Evolutionary conservation across 2,888 invertebrate genomes (phyloP).

Genomic region (Therioaphis trifolii): DNA sequence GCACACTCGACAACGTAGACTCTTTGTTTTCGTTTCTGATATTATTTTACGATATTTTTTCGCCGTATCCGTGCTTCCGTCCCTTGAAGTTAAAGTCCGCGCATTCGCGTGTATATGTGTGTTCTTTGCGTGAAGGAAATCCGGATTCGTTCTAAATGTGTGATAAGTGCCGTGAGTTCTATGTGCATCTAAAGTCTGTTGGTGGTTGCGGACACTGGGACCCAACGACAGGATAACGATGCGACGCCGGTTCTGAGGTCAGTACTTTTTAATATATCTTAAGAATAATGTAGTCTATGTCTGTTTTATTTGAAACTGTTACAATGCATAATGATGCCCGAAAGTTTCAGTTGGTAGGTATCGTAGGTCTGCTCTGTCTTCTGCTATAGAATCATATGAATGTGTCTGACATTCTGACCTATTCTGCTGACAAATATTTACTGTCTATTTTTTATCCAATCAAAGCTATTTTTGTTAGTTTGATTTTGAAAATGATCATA

Average conservation of each 20-base stretch:
- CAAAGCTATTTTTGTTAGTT: too few species aligned
- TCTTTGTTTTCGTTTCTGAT: constrained; percentile 61
- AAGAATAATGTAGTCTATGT: too few species aligned
- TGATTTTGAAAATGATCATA: too few species aligned
- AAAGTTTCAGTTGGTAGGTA: too few species aligned
- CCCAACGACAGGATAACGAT: constrained; percentile 19
- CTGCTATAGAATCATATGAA: too few species aligned
- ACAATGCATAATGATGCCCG: too few species aligned
- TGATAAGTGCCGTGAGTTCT: constrained; percentile 24
- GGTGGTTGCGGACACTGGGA: constrained; percentile 7
- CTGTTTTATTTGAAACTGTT: too few species aligned
- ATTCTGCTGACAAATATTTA: too few species aligned
- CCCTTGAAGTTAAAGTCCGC: not conserved
- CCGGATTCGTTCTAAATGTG: constrained; percentile 42
- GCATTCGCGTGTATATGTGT: not conserved
- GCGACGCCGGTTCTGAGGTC: constrained; percentile 34
- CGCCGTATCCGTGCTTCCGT: not conserved
- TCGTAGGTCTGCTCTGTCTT: too few species aligned
- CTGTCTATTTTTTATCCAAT: too few species aligned
- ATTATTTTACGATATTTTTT: constrained; percentile 9
- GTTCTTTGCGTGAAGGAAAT: not conserved
- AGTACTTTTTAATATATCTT: constrained; percentile 1
- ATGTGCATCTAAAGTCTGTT: constrained; percentile 36
- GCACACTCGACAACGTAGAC: constrained; percentile 62
- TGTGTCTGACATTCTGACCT: too few species aligned